Conservation (phyloP, 1,140 invertebrate genomes). For the Chlorops oryzae region DNA sequence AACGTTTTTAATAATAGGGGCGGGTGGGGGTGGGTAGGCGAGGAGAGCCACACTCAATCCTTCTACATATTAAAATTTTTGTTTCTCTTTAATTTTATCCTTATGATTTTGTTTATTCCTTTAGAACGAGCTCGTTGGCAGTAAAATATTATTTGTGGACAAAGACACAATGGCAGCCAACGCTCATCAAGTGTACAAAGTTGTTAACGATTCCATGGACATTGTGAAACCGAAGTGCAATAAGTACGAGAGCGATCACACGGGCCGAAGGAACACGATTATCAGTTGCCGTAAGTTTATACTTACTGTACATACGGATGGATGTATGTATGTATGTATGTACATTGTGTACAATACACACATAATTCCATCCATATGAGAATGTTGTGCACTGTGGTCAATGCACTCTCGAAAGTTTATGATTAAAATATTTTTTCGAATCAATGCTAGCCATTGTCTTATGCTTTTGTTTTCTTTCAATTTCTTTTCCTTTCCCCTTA, state of each 20-base stretch:
- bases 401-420: too few relatives aligned
- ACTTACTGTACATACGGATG: neutral
- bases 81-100: too few relatives aligned
- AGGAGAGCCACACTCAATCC: too few relatives aligned
- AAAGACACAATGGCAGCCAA: conserved; percentile 39
- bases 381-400: too few relatives aligned
- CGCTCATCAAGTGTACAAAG: conserved; percentile 28
- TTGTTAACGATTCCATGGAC: conserved; percentile 30
- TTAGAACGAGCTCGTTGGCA: conserved; percentile 32
- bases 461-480: neutral
- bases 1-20: too few relatives aligned
- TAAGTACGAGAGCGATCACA: conserved; percentile 44
- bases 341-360: neutral
- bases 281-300: conserved; percentile 41
- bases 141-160: conserved; percentile 42
- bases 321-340: neutral
- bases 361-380: too few relatives aligned
- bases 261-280: conserved; percentile 33
- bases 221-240: conserved; percentile 33
- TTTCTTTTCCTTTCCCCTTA: neutral
- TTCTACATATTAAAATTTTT: too few relatives aligned
- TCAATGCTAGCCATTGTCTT: neutral
- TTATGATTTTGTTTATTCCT: neutral
- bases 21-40: too few relatives aligned
- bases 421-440: too few relatives aligned